These are phyloP conservation scores for Drosophila takahashii DNA, from an alignment of 1,140 invertebrate species.

Conservation along the genomic window DNA sequence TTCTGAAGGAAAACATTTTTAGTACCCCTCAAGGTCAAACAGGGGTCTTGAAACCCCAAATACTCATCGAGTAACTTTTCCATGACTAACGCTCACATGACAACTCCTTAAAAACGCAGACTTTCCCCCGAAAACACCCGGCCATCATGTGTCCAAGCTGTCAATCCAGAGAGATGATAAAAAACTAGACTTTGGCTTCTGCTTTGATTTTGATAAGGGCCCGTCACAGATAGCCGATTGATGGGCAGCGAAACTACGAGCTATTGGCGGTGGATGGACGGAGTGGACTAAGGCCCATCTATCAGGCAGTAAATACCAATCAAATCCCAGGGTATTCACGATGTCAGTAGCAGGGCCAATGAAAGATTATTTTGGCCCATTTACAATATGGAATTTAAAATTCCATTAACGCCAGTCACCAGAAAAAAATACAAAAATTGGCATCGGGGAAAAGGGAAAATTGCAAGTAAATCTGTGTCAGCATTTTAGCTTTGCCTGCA, in stretches of 20 bases:
- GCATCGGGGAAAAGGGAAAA: slow-evolving; percentile 6
- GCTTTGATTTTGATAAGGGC: slow-evolving; percentile 30
- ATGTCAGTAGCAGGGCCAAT: slow-evolving; percentile 7
- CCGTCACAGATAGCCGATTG: slow-evolving; percentile 19
- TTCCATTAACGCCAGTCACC: slow-evolving; percentile 26
- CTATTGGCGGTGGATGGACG: slow-evolving; percentile 10
- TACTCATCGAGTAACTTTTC: not conserved
- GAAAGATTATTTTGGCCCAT: slow-evolving; percentile 7
- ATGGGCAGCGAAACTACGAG: slow-evolving; percentile 24
- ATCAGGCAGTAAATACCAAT: slow-evolving; percentile 20
- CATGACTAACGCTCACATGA: slow-evolving; percentile 39
- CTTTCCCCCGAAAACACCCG: not conserved
- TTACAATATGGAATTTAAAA: slow-evolving; percentile 31
- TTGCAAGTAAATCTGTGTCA: slow-evolving; percentile 68
- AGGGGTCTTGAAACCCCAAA: not conserved
- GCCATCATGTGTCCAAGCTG: slow-evolving; percentile 34
- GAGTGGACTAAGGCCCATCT: slow-evolving; percentile 4
- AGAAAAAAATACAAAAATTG: not conserved
- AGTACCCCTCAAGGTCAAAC: not conserved
- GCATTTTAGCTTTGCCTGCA: slow-evolving; percentile 35
- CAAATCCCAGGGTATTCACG: slow-evolving; percentile 5
- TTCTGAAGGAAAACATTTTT: not conserved
- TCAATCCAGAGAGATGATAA: slow-evolving; percentile 18
- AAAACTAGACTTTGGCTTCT: slow-evolving; percentile 1
- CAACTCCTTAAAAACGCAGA: not conserved